Evolutionary conservation across 2,797 vertebrate species (phyloP).

Genomic region (Mus minutoides): DNA sequence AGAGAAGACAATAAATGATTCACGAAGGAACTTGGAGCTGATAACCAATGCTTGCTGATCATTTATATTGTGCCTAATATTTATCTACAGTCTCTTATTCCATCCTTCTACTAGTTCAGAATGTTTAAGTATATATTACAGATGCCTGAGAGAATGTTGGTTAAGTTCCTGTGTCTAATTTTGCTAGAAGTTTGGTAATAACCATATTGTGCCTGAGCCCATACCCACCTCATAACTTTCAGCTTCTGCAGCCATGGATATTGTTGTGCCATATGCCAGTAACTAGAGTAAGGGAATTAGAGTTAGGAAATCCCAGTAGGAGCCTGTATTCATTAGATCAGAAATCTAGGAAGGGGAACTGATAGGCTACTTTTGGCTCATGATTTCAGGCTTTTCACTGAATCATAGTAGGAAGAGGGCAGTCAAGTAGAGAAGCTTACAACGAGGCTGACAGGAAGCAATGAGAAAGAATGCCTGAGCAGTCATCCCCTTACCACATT

Average conservation of each 20-base stretch:
- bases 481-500: not conserved
- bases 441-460: not conserved
- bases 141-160: not conserved
- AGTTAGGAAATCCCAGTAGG: not conserved
- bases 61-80: not conserved
- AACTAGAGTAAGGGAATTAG: not conserved
- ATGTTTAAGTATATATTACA: not conserved
- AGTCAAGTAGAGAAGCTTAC: not conserved
- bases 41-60: not conserved
- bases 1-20: conserved; percentile 18
- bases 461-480: not conserved
- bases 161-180: not conserved
- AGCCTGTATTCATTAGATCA: not conserved
- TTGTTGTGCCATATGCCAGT: not conserved
- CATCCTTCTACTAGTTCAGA: not conserved
- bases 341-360: not conserved
- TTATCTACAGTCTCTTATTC: not conserved
- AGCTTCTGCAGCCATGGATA: not conserved
- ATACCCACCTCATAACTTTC: not conserved
- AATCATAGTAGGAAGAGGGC: no score
- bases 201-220: not conserved
- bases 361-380: not conserved
- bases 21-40: not conserved
- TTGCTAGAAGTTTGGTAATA: not conserved
- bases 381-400: not conserved